Evolutionary conservation across 35 echinoderm and acorn worm species (phyloP).

Genomic region (Apostichopus japonicus): DNA sequence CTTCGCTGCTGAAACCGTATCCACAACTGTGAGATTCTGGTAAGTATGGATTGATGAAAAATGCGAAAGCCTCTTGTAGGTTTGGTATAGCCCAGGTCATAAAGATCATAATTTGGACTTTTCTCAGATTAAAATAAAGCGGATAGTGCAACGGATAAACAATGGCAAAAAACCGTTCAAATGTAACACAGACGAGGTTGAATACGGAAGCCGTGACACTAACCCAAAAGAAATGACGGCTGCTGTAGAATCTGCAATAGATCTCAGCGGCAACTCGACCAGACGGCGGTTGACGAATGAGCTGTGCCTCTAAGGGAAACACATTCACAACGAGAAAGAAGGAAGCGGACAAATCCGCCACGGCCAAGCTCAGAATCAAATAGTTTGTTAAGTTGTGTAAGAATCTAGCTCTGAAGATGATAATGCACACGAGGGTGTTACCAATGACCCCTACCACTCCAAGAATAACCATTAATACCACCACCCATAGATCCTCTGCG

Average conservation of each 20-base stretch:
- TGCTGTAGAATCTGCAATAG: conserved; percentile 78
- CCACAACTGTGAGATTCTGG: conserved; percentile 53
- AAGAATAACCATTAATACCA: conserved; percentile 72
- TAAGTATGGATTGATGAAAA: conserved; percentile 77
- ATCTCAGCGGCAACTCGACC: conserved; percentile 64
- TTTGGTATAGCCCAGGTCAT: conserved; percentile 73
- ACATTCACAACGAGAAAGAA: conserved; percentile 81
- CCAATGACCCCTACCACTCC: conserved; percentile 85
- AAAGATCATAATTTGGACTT: conserved; percentile 63
- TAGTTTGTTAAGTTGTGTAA: conserved; percentile 96
- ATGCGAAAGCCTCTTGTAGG: conserved; percentile 77
- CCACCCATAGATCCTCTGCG: conserved; percentile 72
- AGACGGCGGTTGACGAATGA: conserved; percentile 32
- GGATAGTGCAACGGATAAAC: conserved; percentile 85
- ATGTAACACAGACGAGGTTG: conserved; percentile 88
- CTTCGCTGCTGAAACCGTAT: conserved; percentile 56
- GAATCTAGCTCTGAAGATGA: conserved; percentile 79
- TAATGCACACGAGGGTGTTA: conserved; percentile 78
- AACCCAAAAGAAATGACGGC: conserved; percentile 86
- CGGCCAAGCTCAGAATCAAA: conserved; percentile 86
- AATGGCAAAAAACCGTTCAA: conserved; percentile 87
- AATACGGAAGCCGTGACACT: conserved; percentile 96
- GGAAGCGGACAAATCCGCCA: conserved; percentile 84
- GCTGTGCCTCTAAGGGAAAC: conserved; percentile 71
- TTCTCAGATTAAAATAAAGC: conserved; percentile 69